Conservation (phyloP, 2,888 invertebrate species). For the Chesias legatella region DNA sequence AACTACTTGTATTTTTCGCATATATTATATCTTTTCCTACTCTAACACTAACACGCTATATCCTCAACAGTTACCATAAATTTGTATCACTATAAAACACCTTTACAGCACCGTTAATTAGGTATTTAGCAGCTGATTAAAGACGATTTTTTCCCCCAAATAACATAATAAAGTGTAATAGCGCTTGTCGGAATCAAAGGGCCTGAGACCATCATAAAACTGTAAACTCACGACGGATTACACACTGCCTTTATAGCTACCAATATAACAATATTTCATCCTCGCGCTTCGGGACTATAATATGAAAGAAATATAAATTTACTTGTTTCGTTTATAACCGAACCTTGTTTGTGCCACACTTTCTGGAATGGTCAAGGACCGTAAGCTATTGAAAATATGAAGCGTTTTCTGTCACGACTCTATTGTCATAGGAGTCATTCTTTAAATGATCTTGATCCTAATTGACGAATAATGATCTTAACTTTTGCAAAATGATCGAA, state of each 20-base stretch:
- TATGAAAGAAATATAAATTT: slow-evolving; percentile 38
- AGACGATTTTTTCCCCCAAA: slow-evolving; percentile 43
- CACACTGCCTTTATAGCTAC: slow-evolving; percentile 62
- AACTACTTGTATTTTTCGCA: too few relatives aligned
- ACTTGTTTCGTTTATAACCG: slow-evolving; percentile 49
- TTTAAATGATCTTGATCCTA: slow-evolving; percentile 63
- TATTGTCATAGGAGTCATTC: slow-evolving; percentile 51
- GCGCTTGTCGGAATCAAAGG: slow-evolving; percentile 51
- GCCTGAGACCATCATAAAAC: slow-evolving; percentile 63
- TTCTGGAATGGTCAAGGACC: slow-evolving; percentile 70
- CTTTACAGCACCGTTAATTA: slow-evolving; percentile 38
- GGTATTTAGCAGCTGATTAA: slow-evolving; percentile 58
- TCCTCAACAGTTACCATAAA: slow-evolving; percentile 22
- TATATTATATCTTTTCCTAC: slow-evolving; percentile 1
- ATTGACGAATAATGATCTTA: slow-evolving; percentile 38
- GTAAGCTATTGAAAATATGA: slow-evolving; percentile 58
- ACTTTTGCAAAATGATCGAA: slow-evolving; percentile 17
- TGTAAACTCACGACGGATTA: slow-evolving; percentile 68
- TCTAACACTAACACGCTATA: slow-evolving; percentile 24
- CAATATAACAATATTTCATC: slow-evolving; percentile 74
- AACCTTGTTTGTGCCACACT: slow-evolving; percentile 53
- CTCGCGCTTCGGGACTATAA: slow-evolving; percentile 48
- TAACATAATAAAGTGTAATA: slow-evolving; percentile 52
- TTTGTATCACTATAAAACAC: slow-evolving; percentile 35
- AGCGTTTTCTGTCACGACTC: slow-evolving; percentile 63